Base-by-base conservation (phyloP, 1,140 invertebrate genomes). In the Camponotus pennsylvanicus region DNA sequence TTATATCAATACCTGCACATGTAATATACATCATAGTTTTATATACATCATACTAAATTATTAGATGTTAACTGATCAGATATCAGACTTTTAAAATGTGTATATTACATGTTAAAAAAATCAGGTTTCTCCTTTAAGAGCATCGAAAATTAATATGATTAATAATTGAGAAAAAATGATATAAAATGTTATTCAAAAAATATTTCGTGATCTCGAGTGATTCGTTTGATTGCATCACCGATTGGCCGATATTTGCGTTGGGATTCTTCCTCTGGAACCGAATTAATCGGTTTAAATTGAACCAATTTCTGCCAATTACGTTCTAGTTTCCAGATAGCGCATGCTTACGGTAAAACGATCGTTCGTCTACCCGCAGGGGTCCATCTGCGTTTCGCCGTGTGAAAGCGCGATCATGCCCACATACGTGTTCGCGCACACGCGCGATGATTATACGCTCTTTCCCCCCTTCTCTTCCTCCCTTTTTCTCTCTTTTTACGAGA, bases 341-440 rank as follows among this genome's bases (percentile, higher is more conserved):
- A 49, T 61, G 82, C 59, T 88, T 79, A 88, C 86, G 55, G 76
- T 88, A 67, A 85, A 89, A 73, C 76, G 80, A 90, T 90, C 89
- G 83, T 88, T 90, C 89, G 86, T 70, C 89, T 90, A 91, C 93
- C 93, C 93, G 92, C 92, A 93, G 92, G 92, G 90, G 90, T 90
- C 91, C 93, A 94, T 94, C 91, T 93, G 93, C 71, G 85, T 82
- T 86, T 87, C 82, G 52, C 76, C 73, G 73, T 76, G 78, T 79
- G 84, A 45, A 57, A 55, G 49, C 34, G 49, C 67, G 67, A 59
- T 55, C 71, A 59, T 73, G 49, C 61, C 45, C 27, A 40, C 55
- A 88, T 67, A 52, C 45, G 57, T 18, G 13, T 42, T 21, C 77
- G 37, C 40, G 66, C 66, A 52, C 76, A 63, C 64, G 66, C 69